phyloP scores from a whole-genome alignment of 2,113 vertebrate species.

The Pipa parva region DNA sequence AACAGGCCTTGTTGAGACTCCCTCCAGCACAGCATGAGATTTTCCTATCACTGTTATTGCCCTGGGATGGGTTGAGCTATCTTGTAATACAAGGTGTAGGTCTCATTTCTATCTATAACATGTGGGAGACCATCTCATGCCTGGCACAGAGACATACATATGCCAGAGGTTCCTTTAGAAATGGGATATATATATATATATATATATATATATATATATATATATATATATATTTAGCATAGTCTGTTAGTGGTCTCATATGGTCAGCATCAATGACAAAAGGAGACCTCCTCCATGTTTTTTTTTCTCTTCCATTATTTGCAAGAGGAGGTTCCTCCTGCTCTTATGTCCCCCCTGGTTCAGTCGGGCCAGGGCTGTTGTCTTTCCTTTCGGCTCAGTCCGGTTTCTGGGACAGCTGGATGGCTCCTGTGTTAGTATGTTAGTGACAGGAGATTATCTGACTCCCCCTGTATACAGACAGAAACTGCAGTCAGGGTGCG shows the following conservation, averaged over 20 bases:
- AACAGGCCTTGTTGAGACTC: neutral
- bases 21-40: neutral
- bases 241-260: conserved; percentile 26
- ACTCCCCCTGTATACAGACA: conserved; percentile 81
- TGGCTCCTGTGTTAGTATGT: conserved; percentile 42
- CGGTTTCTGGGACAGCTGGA: conserved; percentile 18
- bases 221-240: neutral
- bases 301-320: conserved; percentile 21
- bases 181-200: neutral
- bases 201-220: neutral
- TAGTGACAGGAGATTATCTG: conserved; percentile 60
- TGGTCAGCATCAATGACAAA: conserved; percentile 10
- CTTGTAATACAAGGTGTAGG: neutral
- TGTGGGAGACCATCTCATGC: neutral
- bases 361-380: conserved; percentile 18
- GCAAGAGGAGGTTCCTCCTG: conserved; percentile 29
- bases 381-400: conserved; percentile 25
- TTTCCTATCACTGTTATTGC: neutral
- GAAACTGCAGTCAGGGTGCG: conserved; percentile 78
- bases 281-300: neutral
- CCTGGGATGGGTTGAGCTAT: neutral
- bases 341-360: conserved; percentile 24
- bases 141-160: neutral
- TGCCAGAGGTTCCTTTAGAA: conserved; percentile 6
- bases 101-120: neutral